Percentiles rank a stretch among this genome's conserved stretches.
phyloP scores from a whole-genome alignment of 2,113 vertebrate genomes.

The Cyprinodon variegatus region DNA sequence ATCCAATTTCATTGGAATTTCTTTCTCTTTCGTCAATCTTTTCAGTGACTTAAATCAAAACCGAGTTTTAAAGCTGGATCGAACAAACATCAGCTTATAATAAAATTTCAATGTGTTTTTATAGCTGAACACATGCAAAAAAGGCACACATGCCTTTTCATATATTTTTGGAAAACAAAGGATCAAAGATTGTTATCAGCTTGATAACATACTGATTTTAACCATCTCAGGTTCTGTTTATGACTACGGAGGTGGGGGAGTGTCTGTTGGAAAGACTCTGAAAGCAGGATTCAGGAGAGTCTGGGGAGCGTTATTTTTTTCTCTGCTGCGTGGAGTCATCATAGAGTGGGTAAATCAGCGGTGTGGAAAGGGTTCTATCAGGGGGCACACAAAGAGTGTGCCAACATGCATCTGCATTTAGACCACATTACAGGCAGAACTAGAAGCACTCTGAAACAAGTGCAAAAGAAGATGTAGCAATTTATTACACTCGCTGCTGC shows the following conservation, averaged over 20 bases:
- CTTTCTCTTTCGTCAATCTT: conserved; percentile 9
- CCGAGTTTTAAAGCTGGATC: neutral
- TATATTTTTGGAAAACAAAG: neutral
- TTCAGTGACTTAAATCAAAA: conserved; percentile 3
- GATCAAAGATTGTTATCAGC: conserved; percentile 38
- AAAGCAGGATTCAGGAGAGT: conserved; percentile 71
- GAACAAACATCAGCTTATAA: neutral
- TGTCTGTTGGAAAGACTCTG: conserved; percentile 67
- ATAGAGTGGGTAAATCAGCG: conserved; percentile 70
- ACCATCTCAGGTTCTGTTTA: conserved; percentile 19
- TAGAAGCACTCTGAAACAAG: neutral
- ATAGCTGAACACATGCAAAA: neutral
- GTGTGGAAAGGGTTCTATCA: conserved; percentile 74
- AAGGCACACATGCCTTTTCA: neutral
- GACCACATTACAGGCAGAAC: conserved; percentile 37
- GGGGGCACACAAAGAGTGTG: conserved; percentile 62
- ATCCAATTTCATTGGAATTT: conserved; percentile 29
- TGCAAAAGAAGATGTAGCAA: neutral
- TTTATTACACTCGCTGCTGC: conserved; percentile 15
- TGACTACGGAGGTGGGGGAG: neutral
- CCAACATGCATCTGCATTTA: conserved; percentile 40
- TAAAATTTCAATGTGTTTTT: neutral
- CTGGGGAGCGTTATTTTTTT: conserved; percentile 72
- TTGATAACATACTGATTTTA: conserved; percentile 38
- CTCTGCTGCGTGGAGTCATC: conserved; percentile 72